Evolutionary conservation across 2,797 vertebrate genomes (phyloP).

Genomic region (Bryconaethiops microstoma): DNA sequence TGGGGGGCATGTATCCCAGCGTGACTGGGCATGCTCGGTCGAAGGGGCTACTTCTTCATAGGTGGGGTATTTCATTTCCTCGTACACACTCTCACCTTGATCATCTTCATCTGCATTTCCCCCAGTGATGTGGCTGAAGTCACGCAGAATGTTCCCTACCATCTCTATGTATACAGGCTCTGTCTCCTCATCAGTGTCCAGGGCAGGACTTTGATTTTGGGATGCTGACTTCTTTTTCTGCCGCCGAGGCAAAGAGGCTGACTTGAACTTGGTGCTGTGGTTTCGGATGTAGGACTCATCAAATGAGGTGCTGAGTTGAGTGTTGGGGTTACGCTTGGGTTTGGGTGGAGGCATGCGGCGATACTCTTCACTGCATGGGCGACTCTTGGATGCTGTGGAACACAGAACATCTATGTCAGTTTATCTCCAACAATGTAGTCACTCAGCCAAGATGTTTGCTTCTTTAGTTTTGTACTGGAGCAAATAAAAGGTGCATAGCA

Average conservation of each 20-base stretch:
- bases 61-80: conserved; percentile 98
- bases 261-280: conserved; percentile 75
- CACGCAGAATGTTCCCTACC: conserved; percentile 87
- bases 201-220: conserved; percentile 75
- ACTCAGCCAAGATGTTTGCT: too few relatives aligned
- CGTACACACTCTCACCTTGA: conserved; percentile 95
- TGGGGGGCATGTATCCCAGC: conserved; percentile 89
- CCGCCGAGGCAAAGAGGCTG: conserved; percentile 64
- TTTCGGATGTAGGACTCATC: conserved; percentile 93
- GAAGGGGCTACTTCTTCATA: conserved; percentile 72
- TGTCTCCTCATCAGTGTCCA: conserved; percentile 85
- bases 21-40: conserved; percentile 81
- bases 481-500: too few relatives aligned
- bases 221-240: conserved; percentile 73
- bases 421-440: too few relatives aligned
- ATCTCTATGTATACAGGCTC: conserved; percentile 99
- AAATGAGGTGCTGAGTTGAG: conserved; percentile 96
- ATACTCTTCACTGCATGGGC: conserved; percentile 92
- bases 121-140: conserved; percentile 78
- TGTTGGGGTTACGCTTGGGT: conserved; percentile 96
- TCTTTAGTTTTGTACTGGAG: too few relatives aligned
- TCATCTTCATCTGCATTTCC: conserved; percentile 80
- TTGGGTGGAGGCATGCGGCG: conserved; percentile 95
- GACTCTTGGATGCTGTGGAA: conserved; percentile 64
- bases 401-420: neutral